These are phyloP conservation scores for Hermodice carunculata DNA, from an alignment of 2,888 invertebrate genomes.

Conservation along the genomic window DNA sequence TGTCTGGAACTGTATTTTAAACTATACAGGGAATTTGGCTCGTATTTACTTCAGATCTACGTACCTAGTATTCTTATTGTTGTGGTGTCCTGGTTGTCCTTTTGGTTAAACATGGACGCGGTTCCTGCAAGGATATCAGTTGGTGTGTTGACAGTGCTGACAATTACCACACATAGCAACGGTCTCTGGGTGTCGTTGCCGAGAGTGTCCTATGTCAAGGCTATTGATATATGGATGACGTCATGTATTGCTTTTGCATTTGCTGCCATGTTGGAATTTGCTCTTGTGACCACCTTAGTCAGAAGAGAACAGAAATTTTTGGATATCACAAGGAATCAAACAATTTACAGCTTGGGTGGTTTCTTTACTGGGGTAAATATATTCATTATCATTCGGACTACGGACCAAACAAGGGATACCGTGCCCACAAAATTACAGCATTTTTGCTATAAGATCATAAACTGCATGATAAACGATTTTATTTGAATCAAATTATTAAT, in stretches of 20 bases:
- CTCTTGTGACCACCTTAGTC: too few species aligned
- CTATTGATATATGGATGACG: conserved; percentile 32
- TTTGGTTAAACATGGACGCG: neutral
- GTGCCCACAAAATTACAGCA: too few species aligned
- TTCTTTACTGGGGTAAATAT: too few species aligned
- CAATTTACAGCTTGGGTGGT: too few species aligned
- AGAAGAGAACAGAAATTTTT: too few species aligned
- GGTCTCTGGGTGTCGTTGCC: neutral
- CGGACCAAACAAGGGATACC: too few species aligned
- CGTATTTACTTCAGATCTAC: neutral
- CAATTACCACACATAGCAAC: neutral
- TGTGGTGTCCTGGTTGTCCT: neutral
- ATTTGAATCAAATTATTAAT: too few species aligned
- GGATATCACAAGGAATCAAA: too few species aligned
- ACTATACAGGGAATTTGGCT: conserved; percentile 21
- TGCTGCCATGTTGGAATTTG: conserved; percentile 24
- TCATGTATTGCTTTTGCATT: conserved; percentile 32
- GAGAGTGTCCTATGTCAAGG: conserved; percentile 4
- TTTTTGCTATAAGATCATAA: too few species aligned
- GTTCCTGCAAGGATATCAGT: neutral
- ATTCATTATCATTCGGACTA: too few species aligned
- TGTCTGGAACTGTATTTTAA: conserved; percentile 27
- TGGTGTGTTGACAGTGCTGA: neutral
- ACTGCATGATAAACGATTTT: too few species aligned
- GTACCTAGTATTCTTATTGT: neutral